A percentile compares a stretch with the other conserved stretches of the same genome.
Conservation (phyloP, 1,140 invertebrate genomes). For the Hylaeus anthracinus region DNA sequence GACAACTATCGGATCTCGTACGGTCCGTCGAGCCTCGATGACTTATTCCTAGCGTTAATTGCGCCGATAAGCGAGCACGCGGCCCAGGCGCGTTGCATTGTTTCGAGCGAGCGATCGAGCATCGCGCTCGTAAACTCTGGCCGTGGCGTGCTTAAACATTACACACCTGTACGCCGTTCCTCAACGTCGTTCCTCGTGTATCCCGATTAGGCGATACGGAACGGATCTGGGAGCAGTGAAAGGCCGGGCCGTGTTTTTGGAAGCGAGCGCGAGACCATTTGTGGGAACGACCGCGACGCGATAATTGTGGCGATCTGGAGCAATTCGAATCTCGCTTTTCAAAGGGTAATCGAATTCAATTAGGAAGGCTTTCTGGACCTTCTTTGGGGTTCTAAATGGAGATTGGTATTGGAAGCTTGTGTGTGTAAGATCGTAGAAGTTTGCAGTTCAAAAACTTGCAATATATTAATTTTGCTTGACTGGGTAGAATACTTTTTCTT, state of each 20-base stretch:
- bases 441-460: too few relatives aligned
- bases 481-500: too few relatives aligned
- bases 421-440: too few relatives aligned
- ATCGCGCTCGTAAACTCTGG: background rate
- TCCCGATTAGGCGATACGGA: background rate
- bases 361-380: too few relatives aligned
- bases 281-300: background rate
- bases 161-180: slow-evolving; percentile 13
- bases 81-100: background rate
- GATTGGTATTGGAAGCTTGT: too few relatives aligned
- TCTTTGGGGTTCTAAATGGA: too few relatives aligned
- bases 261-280: background rate
- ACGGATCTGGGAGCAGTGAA: background rate
- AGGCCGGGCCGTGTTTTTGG: background rate
- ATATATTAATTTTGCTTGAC: too few relatives aligned
- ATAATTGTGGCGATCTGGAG: too few relatives aligned
- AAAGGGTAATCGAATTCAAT: too few relatives aligned
- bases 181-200: background rate
- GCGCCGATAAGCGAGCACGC: slow-evolving; percentile 10
- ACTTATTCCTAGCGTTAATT: slow-evolving; percentile 41
- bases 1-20: slow-evolving; percentile 13
- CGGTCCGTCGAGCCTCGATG: slow-evolving; percentile 8
- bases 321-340: background rate
- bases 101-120: background rate
- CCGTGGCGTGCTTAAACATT: background rate